These are phyloP conservation scores for Gymnorhina tibicen DNA, from an alignment of 2,113 vertebrate genomes.

Conservation along the genomic window DNA sequence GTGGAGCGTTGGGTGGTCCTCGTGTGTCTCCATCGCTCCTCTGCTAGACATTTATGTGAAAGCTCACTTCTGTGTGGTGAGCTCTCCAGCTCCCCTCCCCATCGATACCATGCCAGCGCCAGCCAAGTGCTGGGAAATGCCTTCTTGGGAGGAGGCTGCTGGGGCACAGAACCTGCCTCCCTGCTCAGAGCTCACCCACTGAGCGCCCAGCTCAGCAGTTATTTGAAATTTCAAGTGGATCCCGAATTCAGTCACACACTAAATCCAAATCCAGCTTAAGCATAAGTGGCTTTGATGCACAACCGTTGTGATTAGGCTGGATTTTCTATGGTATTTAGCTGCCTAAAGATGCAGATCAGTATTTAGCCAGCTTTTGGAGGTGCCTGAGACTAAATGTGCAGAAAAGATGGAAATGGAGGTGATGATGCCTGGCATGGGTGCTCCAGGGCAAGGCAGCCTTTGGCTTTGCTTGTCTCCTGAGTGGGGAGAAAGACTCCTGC, in stretches of 20 bases:
- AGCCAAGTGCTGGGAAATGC: not conserved
- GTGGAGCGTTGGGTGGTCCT: fast-evolving
- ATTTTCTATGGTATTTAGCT: conserved; percentile 18
- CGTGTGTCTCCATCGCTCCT: not conserved
- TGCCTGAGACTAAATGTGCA: not conserved
- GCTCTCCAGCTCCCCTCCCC: not conserved
- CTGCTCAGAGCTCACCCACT: not conserved
- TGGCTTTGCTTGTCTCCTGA: not conserved
- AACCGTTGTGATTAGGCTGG: not conserved
- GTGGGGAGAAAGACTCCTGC: not conserved
- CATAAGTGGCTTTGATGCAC: not conserved
- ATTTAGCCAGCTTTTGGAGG: not conserved
- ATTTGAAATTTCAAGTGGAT: not conserved
- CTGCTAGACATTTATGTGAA: not conserved
- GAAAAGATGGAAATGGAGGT: not conserved
- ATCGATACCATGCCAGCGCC: not conserved
- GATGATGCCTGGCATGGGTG: not conserved
- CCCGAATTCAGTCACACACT: not conserved
- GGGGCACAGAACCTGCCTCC: not conserved
- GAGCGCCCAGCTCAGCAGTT: not conserved
- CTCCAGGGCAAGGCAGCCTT: not conserved
- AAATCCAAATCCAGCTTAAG: conserved; percentile 23
- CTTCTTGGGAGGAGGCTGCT: not conserved
- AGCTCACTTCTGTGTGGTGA: not conserved
- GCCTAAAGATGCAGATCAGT: conserved; percentile 15